phyloP scores from a whole-genome alignment of 2,797 vertebrate genomes.

The Hozukius guyotensis region DNA sequence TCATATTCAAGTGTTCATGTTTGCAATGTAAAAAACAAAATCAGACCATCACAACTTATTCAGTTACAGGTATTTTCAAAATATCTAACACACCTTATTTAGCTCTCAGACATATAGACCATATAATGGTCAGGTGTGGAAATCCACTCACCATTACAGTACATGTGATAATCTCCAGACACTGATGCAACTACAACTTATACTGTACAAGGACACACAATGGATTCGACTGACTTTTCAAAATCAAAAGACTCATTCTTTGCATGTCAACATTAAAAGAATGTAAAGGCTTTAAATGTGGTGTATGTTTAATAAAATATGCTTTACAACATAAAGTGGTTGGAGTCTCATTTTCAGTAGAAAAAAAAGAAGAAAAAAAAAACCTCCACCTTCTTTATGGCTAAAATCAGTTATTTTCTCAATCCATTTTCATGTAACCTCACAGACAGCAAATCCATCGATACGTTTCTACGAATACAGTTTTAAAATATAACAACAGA shows the following conservation, averaged over 20 bases:
- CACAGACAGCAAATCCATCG: slow-evolving; percentile 32
- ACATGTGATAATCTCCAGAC: slow-evolving; percentile 58
- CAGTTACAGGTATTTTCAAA: slow-evolving; percentile 45
- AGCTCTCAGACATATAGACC: slow-evolving; percentile 60
- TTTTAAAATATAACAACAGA: slow-evolving; percentile 55
- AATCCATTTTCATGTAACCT: slow-evolving; percentile 22
- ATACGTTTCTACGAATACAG: slow-evolving; percentile 42
- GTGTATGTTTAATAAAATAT: slow-evolving; percentile 24
- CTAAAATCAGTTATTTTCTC: slow-evolving; percentile 20
- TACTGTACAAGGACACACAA: slow-evolving; percentile 25
- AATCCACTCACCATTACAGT: slow-evolving; percentile 62
- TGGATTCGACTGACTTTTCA: slow-evolving; percentile 7
- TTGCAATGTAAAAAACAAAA: slow-evolving; percentile 53
- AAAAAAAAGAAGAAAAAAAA: slow-evolving; percentile 26
- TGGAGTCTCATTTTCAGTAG: slow-evolving; percentile 64
- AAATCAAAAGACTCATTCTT: slow-evolving; percentile 21
- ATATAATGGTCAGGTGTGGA: slow-evolving; percentile 71
- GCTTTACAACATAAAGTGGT: slow-evolving; percentile 8
- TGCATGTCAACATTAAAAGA: slow-evolving; percentile 26
- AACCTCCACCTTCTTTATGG: slow-evolving; percentile 10
- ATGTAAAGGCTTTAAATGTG: slow-evolving; percentile 38
- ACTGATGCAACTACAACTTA: slow-evolving; percentile 34
- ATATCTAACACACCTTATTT: slow-evolving; percentile 33
- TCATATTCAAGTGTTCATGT: slow-evolving; percentile 65
- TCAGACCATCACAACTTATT: slow-evolving; percentile 47